phyloP scores from a whole-genome alignment of 2,113 vertebrate species.

The Chinchilla lanigera region DNA sequence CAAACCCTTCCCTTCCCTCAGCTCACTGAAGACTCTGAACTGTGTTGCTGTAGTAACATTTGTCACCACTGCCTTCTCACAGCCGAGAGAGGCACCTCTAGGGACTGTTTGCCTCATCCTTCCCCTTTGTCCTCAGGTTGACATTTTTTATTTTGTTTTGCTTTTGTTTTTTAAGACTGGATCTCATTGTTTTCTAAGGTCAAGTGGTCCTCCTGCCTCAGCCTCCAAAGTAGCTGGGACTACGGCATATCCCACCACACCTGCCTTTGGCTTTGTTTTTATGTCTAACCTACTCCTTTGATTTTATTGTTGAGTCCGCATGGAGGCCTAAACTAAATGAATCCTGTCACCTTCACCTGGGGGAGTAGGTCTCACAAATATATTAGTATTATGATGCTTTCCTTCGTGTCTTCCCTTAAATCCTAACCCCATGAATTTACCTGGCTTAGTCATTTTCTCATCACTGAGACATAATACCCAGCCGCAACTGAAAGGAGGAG shows the following conservation, averaged over 20 bases:
- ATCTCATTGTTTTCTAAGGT: too few relatives aligned
- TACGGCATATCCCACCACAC: too few relatives aligned
- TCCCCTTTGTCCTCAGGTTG: background rate
- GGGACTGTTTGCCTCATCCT: background rate
- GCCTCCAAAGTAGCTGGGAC: too few relatives aligned
- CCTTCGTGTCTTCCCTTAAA: background rate
- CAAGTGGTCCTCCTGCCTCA: too few relatives aligned
- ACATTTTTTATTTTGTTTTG: background rate
- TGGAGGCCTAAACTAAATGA: constrained; percentile 25
- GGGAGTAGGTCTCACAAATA: background rate
- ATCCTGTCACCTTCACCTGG: background rate
- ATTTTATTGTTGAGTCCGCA: background rate
- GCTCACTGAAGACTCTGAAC: background rate
- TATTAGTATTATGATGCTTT: background rate
- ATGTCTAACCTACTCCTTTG: background rate
- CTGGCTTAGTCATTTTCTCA: background rate
- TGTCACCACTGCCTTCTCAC: background rate
- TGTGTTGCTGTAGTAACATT: background rate
- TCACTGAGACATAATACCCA: too few relatives aligned
- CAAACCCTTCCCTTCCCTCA: background rate
- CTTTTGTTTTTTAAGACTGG: too few relatives aligned
- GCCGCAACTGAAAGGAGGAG: too few relatives aligned
- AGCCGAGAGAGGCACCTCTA: background rate
- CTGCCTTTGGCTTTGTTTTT: background rate
- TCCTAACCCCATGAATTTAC: background rate